Conservation (phyloP, 1,140 invertebrate species). For the Maniola jurtina region DNA sequence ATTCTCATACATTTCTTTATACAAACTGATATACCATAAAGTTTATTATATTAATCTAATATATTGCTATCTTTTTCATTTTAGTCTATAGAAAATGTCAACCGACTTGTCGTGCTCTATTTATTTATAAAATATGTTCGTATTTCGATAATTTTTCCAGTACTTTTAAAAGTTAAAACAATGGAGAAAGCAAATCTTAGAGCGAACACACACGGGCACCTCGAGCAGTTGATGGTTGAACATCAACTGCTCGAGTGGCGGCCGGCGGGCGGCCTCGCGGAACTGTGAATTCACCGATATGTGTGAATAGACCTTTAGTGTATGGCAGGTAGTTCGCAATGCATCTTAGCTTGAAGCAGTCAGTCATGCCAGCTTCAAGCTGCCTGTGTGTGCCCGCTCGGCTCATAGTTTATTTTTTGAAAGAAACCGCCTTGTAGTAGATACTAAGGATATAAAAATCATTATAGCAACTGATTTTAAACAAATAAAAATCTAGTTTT, state of each 20-base stretch:
- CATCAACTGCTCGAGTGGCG: no score
- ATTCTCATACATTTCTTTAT: slow-evolving; percentile 69
- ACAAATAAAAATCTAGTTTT: slow-evolving; percentile 11
- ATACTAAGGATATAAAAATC: slow-evolving; percentile 14
- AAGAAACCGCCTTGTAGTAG: not conserved
- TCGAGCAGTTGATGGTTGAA: no score
- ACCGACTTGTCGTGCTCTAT: slow-evolving; percentile 58
- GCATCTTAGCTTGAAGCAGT: no score
- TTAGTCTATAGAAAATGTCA: slow-evolving; percentile 75
- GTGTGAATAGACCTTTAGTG: no score
- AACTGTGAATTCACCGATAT: no score
- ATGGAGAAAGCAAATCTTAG: not conserved
- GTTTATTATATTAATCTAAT: slow-evolving; percentile 72
- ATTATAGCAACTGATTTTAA: slow-evolving; percentile 1
- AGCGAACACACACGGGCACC: no score
- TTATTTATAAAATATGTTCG: slow-evolving; percentile 22
- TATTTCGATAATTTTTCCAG: slow-evolving; percentile 18
- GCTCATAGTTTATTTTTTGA: not conserved
- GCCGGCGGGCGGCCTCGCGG: no score
- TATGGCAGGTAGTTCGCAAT: no score
- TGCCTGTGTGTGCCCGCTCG: no score
- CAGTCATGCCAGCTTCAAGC: no score
- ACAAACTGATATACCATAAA: slow-evolving; percentile 76
- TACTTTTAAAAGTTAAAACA: not conserved
- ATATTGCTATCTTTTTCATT: slow-evolving; percentile 78